These are phyloP conservation scores for Mastomys coucha DNA, from an alignment of 2,113 vertebrate species.

Conservation along the genomic window DNA sequence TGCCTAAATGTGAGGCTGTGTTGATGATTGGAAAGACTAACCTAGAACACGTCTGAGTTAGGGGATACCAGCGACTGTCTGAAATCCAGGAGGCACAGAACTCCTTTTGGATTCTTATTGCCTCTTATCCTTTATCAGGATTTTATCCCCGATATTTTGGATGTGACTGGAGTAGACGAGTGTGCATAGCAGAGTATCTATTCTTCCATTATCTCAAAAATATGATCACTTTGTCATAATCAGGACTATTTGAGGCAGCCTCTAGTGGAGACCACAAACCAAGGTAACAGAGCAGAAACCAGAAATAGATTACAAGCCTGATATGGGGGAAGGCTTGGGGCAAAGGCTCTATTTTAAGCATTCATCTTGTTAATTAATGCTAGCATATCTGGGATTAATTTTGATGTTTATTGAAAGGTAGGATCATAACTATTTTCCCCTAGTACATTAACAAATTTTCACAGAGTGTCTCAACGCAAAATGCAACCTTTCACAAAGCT, in stretches of 20 bases:
- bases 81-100: too few species aligned
- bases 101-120: too few species aligned
- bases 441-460: neutral
- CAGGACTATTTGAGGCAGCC: rapidly evolving
- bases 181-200: too few species aligned
- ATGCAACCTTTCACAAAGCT: neutral
- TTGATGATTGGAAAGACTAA: too few species aligned
- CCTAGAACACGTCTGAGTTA: too few species aligned
- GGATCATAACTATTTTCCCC: neutral
- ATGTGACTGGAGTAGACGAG: too few species aligned
- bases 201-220: neutral
- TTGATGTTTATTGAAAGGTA: neutral
- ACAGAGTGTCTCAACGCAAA: neutral
- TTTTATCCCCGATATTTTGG: too few species aligned
- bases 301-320: rapidly evolving
- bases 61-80: too few species aligned
- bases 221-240: neutral
- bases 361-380: neutral
- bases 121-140: too few species aligned
- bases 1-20: too few species aligned
- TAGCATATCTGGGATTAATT: neutral
- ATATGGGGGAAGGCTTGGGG: neutral
- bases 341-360: neutral
- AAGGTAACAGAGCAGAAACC: rapidly evolving
- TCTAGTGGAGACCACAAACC: rapidly evolving